Evolutionary conservation across 2,113 vertebrate genomes (phyloP), one percentile per base, ranked within the genome.

Genomic region (Neotragus moschatus): DNA sequence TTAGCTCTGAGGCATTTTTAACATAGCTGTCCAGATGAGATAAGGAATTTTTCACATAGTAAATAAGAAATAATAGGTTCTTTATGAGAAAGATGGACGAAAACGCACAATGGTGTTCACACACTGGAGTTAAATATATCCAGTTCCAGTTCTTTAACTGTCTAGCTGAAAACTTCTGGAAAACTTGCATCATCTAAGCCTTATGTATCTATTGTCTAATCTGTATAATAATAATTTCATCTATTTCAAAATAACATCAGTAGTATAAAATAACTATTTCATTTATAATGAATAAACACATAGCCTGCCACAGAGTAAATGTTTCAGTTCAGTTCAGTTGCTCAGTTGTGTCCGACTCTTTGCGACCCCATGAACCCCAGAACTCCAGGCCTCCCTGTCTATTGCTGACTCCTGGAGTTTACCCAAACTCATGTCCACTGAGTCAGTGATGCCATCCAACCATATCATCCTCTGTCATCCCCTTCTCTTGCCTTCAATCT

Each of bases 301-400:
- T 1, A 49, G 33, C 17, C 45, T 39, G 8, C 39, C 61, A 73
- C 21, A 84, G 15, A 75, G 39, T 55, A 45, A n/a, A 26, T 73
- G 16, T 56, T 36, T 84, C 66, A 23, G n/a, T 39, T 61, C 60
- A 30, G 28, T 61, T 36, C 10, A 39, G 19, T 70, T 2, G 0
- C n/a, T 70, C n/a, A 6, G n/a, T 70, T 1, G 0, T 39, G 19
- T 70, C n/a, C 2, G 0, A 23, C 10, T 70, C 66, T 21, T 70
- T 23, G 19, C 0, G 2, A 70, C n/a, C 19, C n/a, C 2, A 12
- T 70, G n/a, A 70, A 70, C 19, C 0, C 0, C 10, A 70, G 4
- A n/a, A 70, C 2, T 0, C n/a, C 66, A 70, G 66, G 19, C n/a
- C 17, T 36, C n/a, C n/a, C n/a, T 70, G 66, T 70, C 19, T n/a